Conservation (phyloP, 2,797 vertebrate genomes). For the Gobio occitaniae region DNA sequence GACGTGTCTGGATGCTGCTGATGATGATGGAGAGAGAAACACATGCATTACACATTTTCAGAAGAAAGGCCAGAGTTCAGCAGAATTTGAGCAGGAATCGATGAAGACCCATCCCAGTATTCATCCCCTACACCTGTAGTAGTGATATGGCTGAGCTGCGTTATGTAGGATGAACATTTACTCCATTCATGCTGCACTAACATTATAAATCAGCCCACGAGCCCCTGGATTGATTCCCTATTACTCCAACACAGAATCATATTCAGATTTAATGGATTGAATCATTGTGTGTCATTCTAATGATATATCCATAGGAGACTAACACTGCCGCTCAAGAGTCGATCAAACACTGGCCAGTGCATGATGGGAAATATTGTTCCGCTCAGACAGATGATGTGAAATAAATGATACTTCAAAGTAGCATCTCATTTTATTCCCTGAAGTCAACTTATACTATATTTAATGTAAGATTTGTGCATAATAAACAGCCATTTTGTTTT, state of each 20-base stretch:
- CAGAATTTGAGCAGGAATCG: neutral
- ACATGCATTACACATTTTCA: constrained; percentile 10
- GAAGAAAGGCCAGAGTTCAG: neutral
- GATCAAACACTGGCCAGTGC: constrained; percentile 43
- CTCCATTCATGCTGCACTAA: constrained; percentile 74
- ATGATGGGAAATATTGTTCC: neutral
- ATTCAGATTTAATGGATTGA: constrained; percentile 83
- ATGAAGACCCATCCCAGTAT: neutral
- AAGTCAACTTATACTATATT: neutral
- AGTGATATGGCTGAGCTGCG: constrained; percentile 48
- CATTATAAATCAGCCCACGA: constrained; percentile 80
- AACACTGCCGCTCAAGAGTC: constrained; percentile 58
- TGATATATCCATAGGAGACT: constrained; percentile 72
- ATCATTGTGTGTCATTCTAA: constrained; percentile 80
- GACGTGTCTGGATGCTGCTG: constrained; percentile 87
- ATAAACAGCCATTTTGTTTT: neutral
- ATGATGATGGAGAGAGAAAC: constrained; percentile 46
- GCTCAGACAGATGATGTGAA: neutral
- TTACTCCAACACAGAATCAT: constrained; percentile 74
- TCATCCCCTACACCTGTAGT: constrained; percentile 52
- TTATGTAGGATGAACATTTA: constrained; percentile 78
- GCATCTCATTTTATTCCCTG: neutral
- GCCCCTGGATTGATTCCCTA: constrained; percentile 73
- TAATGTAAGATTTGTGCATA: neutral
- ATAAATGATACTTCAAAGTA: neutral